Base-by-base conservation (phyloP, 2,888 invertebrate species). In the Taphrorychus bicolor region DNA sequence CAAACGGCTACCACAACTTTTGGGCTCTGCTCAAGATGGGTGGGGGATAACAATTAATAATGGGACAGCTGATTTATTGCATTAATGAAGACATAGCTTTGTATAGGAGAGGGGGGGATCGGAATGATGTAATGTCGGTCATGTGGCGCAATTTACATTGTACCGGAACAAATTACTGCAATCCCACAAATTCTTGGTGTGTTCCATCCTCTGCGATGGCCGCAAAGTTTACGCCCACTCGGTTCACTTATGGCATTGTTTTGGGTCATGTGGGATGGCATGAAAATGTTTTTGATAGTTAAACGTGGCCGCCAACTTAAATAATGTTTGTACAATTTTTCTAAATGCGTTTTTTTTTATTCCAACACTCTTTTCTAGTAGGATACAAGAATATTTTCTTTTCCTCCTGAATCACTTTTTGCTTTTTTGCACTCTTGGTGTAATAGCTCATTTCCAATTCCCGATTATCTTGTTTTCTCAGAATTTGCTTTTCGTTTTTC, bases 141-240 rank as follows among this genome's bases (percentile, higher is more conserved):
- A 17, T 45, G 45, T 17, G 17, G 14, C 2, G 17, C 14, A 45
- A 45, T 45, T 45, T 45, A 45, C 17, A 45, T 52, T 32, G 58
- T 67, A 59, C 58, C 62, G 67, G 67, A 67, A 67, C 67, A 67
- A 67, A 67, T 67, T 67, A 59, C 56, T 23, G 57, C 62, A 62
- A 67, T 67, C 62, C 58, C 45, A 67, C 67, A 59, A 67, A 62
- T 62, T 67, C 59, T 59, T 66, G 52, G 32, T 57, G 48, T 48
- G 16, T 59, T 53, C 53, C 53, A 48, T 59, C 56, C 54, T 61
- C 48, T 60, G 62, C 42, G 62, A 67, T 67, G 67, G 67, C 67
- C 67, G 67, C 67, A 62, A 61, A 56, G 59, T 61, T 58, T 51
- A 57, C 67, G 67, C 67, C 67, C 62, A 67, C 67, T 18, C 19